phyloP scores from a whole-genome alignment of 2,797 vertebrate genomes.

The Anguilla marmorata region DNA sequence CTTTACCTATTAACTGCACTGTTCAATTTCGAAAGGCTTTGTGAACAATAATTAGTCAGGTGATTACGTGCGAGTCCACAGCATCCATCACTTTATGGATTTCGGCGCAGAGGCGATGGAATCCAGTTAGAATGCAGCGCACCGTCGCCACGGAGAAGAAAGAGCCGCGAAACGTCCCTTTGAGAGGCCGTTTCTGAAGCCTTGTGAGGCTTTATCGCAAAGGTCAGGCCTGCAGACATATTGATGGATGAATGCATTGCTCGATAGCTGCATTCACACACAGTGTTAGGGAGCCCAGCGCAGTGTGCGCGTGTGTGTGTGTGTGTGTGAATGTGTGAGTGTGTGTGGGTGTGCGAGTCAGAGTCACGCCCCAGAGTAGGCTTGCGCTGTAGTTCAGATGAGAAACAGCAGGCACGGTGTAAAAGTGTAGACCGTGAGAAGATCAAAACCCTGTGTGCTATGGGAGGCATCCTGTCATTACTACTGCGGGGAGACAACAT shows the following conservation, averaged over 20 bases:
- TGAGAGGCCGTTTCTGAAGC: not conserved
- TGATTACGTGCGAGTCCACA: not conserved
- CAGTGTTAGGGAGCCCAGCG: not conserved
- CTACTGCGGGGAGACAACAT: not conserved
- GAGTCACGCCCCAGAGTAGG: not conserved
- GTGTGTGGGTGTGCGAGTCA: not conserved
- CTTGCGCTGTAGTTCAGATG: not conserved
- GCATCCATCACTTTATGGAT: constrained; percentile 17
- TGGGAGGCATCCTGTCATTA: not conserved
- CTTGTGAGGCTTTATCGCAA: not conserved
- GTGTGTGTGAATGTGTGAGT: not conserved
- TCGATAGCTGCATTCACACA: not conserved
- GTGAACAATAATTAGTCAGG: constrained; percentile 10
- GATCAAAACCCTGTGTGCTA: not conserved
- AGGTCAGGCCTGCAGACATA: constrained; percentile 8
- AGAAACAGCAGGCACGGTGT: not conserved
- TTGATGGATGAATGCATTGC: constrained; percentile 1
- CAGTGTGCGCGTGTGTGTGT: not conserved
- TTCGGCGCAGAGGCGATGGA: not conserved
- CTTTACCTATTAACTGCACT: not conserved
- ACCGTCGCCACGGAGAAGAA: not conserved
- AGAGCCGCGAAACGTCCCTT: not conserved
- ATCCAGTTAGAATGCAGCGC: not conserved
- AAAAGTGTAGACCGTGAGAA: not conserved
- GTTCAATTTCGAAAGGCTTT: not conserved